phyloP scores from a whole-genome alignment of 1,140 invertebrate genomes.

The Trichonephila inaurata region DNA sequence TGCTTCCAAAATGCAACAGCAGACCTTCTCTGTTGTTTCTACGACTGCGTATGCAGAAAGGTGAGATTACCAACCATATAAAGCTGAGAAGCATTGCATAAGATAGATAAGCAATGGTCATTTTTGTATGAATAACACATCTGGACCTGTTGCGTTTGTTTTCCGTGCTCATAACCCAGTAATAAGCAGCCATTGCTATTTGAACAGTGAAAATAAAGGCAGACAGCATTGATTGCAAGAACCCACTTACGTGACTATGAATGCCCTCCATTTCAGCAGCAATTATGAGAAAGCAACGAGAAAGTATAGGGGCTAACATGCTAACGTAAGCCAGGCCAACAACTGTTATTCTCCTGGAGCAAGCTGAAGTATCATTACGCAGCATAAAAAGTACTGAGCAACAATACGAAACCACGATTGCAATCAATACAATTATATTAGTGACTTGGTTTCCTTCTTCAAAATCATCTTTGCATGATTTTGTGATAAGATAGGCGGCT shows the following conservation, averaged over 20 bases:
- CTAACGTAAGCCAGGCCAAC: conserved; percentile 83
- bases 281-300: conserved; percentile 83
- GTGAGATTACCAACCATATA: conserved; percentile 82
- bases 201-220: conserved; percentile 84
- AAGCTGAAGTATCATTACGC: conserved; percentile 80
- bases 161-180: conserved; percentile 46
- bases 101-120: conserved; percentile 80
- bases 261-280: conserved; percentile 84
- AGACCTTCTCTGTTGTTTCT: conserved; percentile 85
- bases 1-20: conserved; percentile 83
- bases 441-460: conserved; percentile 83
- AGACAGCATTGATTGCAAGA: conserved; percentile 82
- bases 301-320: conserved; percentile 83
- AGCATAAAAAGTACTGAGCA: conserved; percentile 83
- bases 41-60: conserved; percentile 82
- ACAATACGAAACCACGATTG: conserved; percentile 82
- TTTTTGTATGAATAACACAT: conserved; percentile 78
- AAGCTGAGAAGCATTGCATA: conserved; percentile 84
- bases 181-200: conserved; percentile 80
- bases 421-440: conserved; percentile 82
- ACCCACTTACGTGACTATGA: conserved; percentile 85
- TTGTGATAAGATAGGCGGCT: conserved; percentile 82
- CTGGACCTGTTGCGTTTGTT: conserved; percentile 67
- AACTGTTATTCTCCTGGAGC: conserved; percentile 82
- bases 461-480: conserved; percentile 82